Percentiles rank a stretch among this genome's conserved stretches.
phyloP scores from a whole-genome alignment of 2,888 invertebrate species.

The Bombyx huttoni region DNA sequence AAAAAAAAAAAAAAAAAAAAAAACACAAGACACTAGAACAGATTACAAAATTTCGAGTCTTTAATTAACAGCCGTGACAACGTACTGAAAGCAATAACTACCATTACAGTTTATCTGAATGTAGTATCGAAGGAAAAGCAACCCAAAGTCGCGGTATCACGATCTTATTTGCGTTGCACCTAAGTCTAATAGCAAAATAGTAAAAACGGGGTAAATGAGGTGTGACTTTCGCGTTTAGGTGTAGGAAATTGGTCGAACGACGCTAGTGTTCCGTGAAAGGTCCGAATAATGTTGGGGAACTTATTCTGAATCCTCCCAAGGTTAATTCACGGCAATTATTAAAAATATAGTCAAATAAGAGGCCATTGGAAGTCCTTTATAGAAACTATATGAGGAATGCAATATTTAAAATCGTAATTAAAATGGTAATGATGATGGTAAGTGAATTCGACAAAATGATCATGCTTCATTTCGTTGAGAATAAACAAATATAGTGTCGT shows the following conservation, averaged over 20 bases:
- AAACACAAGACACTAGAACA: constrained; percentile 3
- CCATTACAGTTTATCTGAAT: constrained; percentile 2
- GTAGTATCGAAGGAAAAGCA: constrained; percentile 1
- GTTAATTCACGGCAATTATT: not conserved
- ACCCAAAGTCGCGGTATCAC: not conserved
- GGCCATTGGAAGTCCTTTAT: not conserved
- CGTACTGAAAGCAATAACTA: constrained; percentile 5
- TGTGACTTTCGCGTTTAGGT: constrained; percentile 48
- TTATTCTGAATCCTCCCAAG: not conserved
- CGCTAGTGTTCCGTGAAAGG: constrained; percentile 10
- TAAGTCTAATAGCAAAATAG: constrained; percentile 22
- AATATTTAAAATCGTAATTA: no score
- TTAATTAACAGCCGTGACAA: constrained; percentile 11
- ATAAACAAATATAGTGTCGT: no score
- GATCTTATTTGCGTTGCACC: constrained; percentile 1
- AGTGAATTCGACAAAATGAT: no score
- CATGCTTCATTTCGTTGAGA: no score
- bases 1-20: no score
- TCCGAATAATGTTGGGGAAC: not conserved
- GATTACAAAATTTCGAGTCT: constrained; percentile 9
- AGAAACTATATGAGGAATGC: not conserved
- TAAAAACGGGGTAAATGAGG: constrained; percentile 50
- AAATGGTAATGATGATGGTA: no score
- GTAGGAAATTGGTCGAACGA: constrained; percentile 45
- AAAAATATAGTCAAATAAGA: not conserved